phyloP scores from a whole-genome alignment of 2,888 invertebrate genomes.

The Tipula unca region DNA sequence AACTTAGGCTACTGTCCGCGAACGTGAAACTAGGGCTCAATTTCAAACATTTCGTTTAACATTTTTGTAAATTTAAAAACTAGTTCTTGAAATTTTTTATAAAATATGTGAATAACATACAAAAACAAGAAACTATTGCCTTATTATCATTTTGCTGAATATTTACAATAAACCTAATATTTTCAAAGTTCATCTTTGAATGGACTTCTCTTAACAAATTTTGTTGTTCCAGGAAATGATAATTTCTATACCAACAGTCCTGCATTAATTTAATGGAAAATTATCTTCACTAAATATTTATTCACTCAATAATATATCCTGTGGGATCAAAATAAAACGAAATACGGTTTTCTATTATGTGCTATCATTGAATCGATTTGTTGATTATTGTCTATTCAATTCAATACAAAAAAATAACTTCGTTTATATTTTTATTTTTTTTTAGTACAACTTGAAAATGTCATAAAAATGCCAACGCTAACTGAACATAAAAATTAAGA shows the following conservation, averaged over 20 bases:
- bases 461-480: slow-evolving; percentile 8
- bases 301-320: neutral
- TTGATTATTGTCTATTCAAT: neutral
- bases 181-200: no score
- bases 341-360: neutral
- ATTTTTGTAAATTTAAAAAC: no score
- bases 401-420: neutral
- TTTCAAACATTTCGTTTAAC: no score
- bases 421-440: neutral
- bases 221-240: neutral
- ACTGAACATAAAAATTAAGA: neutral
- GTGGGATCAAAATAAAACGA: neutral
- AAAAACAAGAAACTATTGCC: no score
- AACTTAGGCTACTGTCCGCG: no score
- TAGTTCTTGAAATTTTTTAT: no score
- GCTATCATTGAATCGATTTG: neutral
- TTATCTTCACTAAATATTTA: neutral
- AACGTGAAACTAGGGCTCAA: no score
- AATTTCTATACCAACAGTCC: neutral
- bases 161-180: no score
- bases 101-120: no score
- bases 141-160: no score
- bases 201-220: neutral
- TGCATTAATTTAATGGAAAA: neutral
- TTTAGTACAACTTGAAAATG: neutral